A percentile compares a stretch with the other conserved stretches of the same genome.
phyloP scores from a whole-genome alignment of 2,113 vertebrate genomes.

The Cygnus atratus region DNA sequence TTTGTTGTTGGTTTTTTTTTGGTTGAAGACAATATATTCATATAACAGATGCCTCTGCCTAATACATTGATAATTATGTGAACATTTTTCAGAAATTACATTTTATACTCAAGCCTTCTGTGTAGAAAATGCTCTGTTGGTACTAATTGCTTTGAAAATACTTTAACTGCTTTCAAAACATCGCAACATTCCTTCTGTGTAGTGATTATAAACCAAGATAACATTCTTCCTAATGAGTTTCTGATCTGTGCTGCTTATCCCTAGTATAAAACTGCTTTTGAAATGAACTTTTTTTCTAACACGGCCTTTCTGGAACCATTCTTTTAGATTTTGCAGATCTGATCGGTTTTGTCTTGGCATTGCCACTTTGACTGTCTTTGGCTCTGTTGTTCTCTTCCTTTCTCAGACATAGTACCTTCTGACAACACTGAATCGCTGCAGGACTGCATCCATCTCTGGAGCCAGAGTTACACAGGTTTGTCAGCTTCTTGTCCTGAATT shows the following conservation, averaged over 20 bases:
- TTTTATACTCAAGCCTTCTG: background rate
- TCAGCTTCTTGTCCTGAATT: background rate
- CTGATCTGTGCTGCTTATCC: background rate
- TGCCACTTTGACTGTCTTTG: background rate
- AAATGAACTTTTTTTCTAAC: background rate
- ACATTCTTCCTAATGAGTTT: background rate
- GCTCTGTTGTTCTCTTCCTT: background rate
- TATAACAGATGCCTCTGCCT: background rate
- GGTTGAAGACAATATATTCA: background rate
- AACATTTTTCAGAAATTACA: background rate
- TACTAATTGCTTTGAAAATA: background rate
- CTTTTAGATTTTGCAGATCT: background rate
- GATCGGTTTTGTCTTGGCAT: background rate
- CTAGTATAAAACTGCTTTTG: background rate
- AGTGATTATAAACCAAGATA: background rate
- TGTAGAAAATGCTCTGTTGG: background rate
- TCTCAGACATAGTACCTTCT: background rate
- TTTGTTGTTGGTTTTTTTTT: background rate
- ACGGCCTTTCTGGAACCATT: background rate
- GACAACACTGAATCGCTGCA: background rate
- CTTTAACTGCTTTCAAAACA: background rate
- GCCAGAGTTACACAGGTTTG: rapidly evolving
- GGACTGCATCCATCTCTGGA: background rate
- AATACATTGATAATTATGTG: background rate
- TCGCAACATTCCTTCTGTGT: background rate